A percentile compares a stretch with the other conserved stretches of the same genome.
phyloP scores from a whole-genome alignment of 2,888 invertebrate genomes.

The Drosophila neoperkinsi region DNA sequence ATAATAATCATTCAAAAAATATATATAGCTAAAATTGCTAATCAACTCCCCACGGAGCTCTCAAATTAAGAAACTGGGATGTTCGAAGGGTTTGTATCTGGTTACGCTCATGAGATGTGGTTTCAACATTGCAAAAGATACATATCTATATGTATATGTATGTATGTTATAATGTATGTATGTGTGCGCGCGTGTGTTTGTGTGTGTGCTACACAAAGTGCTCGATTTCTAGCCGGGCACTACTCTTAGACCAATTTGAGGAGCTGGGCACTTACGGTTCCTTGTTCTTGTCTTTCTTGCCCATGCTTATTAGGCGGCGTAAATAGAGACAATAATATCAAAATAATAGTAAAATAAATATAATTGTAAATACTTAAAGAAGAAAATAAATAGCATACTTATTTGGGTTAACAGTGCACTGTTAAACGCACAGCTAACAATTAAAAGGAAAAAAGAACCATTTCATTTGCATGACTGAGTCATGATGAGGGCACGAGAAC shows the following conservation, averaged over 20 bases:
- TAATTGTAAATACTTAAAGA: not conserved
- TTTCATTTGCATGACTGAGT: slow-evolving; percentile 61
- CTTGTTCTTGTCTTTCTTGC: slow-evolving; percentile 84
- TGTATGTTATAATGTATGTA: not conserved
- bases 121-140: slow-evolving; percentile 23
- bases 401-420: not conserved
- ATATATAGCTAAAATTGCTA: slow-evolving; percentile 33
- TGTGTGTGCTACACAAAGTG: slow-evolving; percentile 43
- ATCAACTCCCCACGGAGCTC: slow-evolving; percentile 72
- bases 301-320: slow-evolving; percentile 62
- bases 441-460: slow-evolving; percentile 1
- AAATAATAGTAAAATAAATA: slow-evolving; percentile 34
- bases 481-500: slow-evolving; percentile 47
- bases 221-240: slow-evolving; percentile 61
- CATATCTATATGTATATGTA: slow-evolving; percentile 1
- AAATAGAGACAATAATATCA: slow-evolving; percentile 25
- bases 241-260: slow-evolving; percentile 34
- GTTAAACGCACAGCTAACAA: not conserved
- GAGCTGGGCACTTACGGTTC: slow-evolving; percentile 78
- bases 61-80: slow-evolving; percentile 54
- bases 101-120: slow-evolving; percentile 45
- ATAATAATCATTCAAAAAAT: slow-evolving; percentile 18
- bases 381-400: not conserved
- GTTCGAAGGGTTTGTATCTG: slow-evolving; percentile 23
- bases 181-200: slow-evolving; percentile 15